Conservation (phyloP, 2,888 invertebrate genomes). For the Cataglyphis albicans region DNA sequence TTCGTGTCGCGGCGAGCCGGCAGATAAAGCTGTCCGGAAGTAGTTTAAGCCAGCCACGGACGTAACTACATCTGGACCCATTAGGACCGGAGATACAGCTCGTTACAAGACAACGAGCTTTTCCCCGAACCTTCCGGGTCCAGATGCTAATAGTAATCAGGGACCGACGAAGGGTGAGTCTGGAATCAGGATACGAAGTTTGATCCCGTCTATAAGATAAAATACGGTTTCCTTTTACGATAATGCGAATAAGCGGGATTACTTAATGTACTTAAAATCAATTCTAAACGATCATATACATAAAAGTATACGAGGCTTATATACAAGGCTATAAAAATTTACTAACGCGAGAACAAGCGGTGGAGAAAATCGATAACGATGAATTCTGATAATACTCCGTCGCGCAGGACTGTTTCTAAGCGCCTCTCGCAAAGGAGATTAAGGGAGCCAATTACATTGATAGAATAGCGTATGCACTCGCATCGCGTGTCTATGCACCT, state of each 20-base stretch:
- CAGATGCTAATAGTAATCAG: slow-evolving; percentile 66
- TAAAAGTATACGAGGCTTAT: not conserved
- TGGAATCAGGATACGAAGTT: slow-evolving; percentile 39
- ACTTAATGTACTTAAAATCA: not conserved
- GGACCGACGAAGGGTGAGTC: slow-evolving; percentile 3
- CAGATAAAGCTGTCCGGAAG: slow-evolving; percentile 76
- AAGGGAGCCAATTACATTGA: slow-evolving; percentile 39
- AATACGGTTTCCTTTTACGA: slow-evolving; percentile 10
- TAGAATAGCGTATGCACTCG: slow-evolving; percentile 31
- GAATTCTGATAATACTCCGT: slow-evolving; percentile 16
- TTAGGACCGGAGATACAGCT: slow-evolving; percentile 71
- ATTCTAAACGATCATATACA: not conserved
- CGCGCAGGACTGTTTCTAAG: not conserved
- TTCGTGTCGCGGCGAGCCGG: slow-evolving; percentile 71
- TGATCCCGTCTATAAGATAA: slow-evolving; percentile 44
- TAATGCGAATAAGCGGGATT: slow-evolving; percentile 14
- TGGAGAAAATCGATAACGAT: slow-evolving; percentile 18
- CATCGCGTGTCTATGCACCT: slow-evolving; percentile 39
- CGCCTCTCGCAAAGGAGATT: slow-evolving; percentile 30
- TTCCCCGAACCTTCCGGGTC: slow-evolving; percentile 11
- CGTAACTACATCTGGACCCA: slow-evolving; percentile 75
- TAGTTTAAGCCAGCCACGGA: slow-evolving; percentile 72
- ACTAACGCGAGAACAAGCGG: not conserved
- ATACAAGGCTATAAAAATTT: not conserved
- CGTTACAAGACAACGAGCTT: slow-evolving; percentile 66